Percentiles rank a stretch among this genome's conserved stretches.
phyloP scores from a whole-genome alignment of 2,797 vertebrate species.

The Gambusia yucatana region DNA sequence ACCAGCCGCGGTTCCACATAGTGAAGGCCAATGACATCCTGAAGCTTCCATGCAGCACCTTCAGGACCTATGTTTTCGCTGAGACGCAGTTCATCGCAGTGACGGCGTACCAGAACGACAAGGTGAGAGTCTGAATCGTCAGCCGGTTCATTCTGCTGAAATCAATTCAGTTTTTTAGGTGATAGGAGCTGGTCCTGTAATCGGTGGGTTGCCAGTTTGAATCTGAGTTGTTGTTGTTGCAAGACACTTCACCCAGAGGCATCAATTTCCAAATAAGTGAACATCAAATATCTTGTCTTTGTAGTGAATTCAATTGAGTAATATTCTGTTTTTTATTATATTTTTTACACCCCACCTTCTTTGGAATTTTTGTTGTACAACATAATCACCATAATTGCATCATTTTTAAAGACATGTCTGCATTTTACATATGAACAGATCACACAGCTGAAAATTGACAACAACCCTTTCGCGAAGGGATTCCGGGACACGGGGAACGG shows the following conservation, averaged over 20 bases:
- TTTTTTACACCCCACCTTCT: too few species aligned
- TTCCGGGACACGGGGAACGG: constrained; percentile 95
- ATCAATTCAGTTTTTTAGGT: background rate
- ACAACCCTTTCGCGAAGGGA: constrained; percentile 96
- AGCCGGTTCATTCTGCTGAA: too few species aligned
- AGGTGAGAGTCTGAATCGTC: constrained; percentile 75
- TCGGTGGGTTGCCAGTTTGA: too few species aligned
- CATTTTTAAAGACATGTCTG: background rate
- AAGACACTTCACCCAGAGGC: too few species aligned
- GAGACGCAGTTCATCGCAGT: constrained; percentile 95
- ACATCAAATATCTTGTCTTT: too few species aligned
- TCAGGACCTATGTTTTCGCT: constrained; percentile 91
- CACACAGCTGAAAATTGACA: constrained; percentile 97
- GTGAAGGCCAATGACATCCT: constrained; percentile 91
- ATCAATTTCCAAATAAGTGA: too few species aligned
- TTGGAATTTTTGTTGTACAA: too few species aligned
- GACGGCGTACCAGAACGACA: constrained; percentile 95
- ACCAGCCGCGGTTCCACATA: constrained; percentile 92
- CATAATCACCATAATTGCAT: too few species aligned
- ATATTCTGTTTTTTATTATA: too few species aligned
- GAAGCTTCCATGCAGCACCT: constrained; percentile 91
- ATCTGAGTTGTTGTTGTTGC: too few species aligned
- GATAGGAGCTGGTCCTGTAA: too few species aligned
- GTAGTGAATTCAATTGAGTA: too few species aligned
- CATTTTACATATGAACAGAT: constrained; percentile 58